A percentile compares a stretch with the other conserved stretches of the same genome.
Conservation (phyloP, 2,113 vertebrate species). For the Syngnathus typhle region DNA sequence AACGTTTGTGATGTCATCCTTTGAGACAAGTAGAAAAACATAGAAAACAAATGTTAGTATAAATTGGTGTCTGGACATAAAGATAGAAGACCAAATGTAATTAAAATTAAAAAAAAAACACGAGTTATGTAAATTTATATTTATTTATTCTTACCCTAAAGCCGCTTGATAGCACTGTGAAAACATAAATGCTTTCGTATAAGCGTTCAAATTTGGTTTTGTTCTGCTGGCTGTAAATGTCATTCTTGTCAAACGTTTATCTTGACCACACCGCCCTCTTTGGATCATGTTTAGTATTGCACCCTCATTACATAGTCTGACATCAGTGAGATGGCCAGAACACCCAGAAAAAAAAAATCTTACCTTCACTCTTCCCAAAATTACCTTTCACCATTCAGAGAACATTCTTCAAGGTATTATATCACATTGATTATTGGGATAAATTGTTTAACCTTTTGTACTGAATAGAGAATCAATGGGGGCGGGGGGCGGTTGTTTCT, state of each 20-base stretch:
- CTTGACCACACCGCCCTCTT: conserved; percentile 58
- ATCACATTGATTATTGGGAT: not conserved
- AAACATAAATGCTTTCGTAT: not conserved
- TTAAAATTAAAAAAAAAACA: not conserved
- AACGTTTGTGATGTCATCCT: conserved; percentile 37
- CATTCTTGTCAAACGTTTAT: conserved; percentile 20
- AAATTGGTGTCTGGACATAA: not conserved
- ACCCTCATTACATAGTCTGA: conserved; percentile 64
- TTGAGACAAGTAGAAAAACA: conserved; percentile 4
- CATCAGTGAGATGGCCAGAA: conserved; percentile 42
- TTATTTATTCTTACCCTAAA: not conserved
- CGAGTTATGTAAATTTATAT: not conserved
- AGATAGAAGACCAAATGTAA: not conserved
- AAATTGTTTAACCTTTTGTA: not conserved
- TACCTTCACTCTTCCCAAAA: not conserved
- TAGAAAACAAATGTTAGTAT: not conserved
- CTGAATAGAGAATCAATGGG: not conserved
- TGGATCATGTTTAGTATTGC: conserved; percentile 37
- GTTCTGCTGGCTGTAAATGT: not conserved
- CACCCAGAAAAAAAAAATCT: not conserved
- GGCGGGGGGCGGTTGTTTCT: not conserved
- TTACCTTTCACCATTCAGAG: not conserved
- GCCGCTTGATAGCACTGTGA: not conserved
- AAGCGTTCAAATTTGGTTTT: not conserved
- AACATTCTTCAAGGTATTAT: not conserved